Base-by-base conservation (phyloP, 2,113 vertebrate species). In the Mustela nigripes region DNA sequence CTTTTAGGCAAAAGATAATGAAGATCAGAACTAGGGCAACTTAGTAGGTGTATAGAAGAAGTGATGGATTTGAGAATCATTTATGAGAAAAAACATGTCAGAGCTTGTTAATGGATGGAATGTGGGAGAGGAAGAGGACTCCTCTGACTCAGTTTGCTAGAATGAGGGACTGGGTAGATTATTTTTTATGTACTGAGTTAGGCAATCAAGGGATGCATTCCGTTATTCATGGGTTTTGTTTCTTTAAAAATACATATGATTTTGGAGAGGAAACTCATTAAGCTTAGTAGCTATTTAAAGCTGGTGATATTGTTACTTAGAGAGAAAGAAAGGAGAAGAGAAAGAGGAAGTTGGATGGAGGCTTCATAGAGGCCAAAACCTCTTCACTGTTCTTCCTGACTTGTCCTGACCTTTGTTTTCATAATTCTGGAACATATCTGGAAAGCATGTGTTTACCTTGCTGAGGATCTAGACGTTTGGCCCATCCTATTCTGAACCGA, bases 221-320 rank as follows among this genome's bases (percentile, higher is more conserved):
- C n/a, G 63, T 91, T 84, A 94, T 91, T 71, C 39, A 67, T 53
- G 42, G 36, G 18, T 63, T 93, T 97, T 94, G 48, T 93, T 97
- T 92, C 16, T 79, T 80, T 95, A 89, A 79, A 73, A 94, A 83
- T 93, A 24, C 7, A 50, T 4, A 4, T 88, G 53, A 85, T 67
- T 81, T 92, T 88, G 14, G 76, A 91, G 26, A 82, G 26, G 33
- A 69, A 93, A 85, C 73, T 90, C 11, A 39, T 91, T 73, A 94
- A 95, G 4, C 4, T 73, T 60, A 85, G 42, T 63, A 80, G 21
- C 7, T 89, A 39, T 89, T 69, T 86, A 86, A 80, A 95, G 36
- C 69, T 56, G 18, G 19, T n/a, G 31, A 67, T 78, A 39, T 5
- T 87, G 31, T 91, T 95, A 78, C 14, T 31, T 65, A 65, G 53